Conservation (phyloP, 2,113 vertebrate species). For the Loxodonta africana region DNA sequence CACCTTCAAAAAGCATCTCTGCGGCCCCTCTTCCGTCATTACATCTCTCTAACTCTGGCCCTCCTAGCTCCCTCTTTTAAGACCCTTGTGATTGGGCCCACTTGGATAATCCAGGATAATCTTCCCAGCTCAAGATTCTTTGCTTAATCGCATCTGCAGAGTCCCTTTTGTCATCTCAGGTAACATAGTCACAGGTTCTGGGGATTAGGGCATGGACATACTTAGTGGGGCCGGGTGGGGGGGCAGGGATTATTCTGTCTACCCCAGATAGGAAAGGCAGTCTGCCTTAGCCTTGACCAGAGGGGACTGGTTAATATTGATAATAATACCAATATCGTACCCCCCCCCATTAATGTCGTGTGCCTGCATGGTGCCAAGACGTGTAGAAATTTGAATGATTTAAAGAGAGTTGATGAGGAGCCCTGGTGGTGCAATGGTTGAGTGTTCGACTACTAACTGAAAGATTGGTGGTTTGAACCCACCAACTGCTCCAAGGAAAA, state of each 20-base stretch:
- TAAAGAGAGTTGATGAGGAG: neutral
- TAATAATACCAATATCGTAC: too few relatives aligned
- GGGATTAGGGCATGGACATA: neutral
- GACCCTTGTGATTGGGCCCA: neutral
- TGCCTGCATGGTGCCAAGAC: neutral
- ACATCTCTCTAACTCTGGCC: neutral
- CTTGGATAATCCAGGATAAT: neutral
- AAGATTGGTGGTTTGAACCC: neutral
- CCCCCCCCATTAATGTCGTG: neutral
- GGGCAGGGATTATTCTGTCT: neutral
- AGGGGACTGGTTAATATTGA: neutral
- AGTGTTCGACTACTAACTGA: neutral
- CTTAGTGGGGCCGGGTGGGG: neutral
- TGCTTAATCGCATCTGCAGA: neutral
- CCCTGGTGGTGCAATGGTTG: neutral
- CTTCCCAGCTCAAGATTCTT: neutral
- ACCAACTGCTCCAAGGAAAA: neutral
- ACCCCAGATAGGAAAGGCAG: neutral
- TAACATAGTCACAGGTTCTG: neutral
- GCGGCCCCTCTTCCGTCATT: neutral
- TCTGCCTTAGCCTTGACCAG: neutral
- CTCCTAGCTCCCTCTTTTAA: neutral
- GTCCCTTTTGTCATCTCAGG: neutral
- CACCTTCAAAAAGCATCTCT: fast-evolving
- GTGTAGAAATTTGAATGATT: neutral